These are phyloP conservation scores for Cossypha caffra DNA, from an alignment of 2,797 vertebrate genomes.

Conservation along the genomic window DNA sequence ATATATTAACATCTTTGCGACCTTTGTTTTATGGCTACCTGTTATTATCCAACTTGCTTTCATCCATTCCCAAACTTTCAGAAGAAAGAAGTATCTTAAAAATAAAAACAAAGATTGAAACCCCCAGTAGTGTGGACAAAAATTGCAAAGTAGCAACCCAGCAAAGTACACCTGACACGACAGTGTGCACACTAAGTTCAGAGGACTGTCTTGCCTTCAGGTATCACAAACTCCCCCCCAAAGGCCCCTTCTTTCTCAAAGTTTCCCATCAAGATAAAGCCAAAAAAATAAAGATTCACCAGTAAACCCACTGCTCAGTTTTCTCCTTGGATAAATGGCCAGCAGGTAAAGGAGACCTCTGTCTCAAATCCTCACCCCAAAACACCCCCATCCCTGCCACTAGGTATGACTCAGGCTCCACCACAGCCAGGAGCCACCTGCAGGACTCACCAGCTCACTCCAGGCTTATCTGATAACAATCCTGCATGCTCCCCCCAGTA, in stretches of 20 bases:
- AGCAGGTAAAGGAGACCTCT: background rate
- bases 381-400: background rate
- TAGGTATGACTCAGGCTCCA: background rate
- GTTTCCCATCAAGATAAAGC: background rate
- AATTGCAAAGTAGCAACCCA: background rate
- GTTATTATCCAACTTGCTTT: background rate
- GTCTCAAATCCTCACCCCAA: background rate
- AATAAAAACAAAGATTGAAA: background rate
- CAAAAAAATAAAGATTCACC: background rate
- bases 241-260: background rate
- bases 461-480: background rate
- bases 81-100: background rate
- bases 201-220: background rate
- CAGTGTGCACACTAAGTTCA: background rate
- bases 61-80: background rate
- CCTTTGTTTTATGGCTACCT: background rate
- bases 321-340: background rate
- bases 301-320: background rate
- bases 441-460: background rate
- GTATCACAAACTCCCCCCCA: background rate
- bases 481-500: background rate
- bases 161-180: accelerated
- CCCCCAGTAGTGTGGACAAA: accelerated
- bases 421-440: background rate
- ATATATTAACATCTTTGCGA: background rate